Evolutionary conservation across 2,113 vertebrate species (phyloP).

Genomic region (Mesoclemmys tuberculata): DNA sequence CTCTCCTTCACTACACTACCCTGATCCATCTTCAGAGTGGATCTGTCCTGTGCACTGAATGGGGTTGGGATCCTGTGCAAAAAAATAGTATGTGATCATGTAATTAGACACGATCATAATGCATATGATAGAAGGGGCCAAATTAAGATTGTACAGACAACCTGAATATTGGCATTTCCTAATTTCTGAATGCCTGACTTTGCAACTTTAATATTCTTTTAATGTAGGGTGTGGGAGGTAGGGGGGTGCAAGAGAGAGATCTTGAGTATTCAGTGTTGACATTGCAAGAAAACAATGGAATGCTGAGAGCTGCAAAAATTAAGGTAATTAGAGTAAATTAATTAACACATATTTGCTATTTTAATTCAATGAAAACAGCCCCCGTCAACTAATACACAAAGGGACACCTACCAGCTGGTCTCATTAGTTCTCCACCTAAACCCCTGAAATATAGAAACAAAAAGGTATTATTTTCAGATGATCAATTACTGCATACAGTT

Average conservation of each 20-base stretch:
- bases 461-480: background rate
- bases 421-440: constrained; percentile 93
- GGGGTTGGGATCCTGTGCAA: background rate
- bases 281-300: background rate
- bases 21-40: background rate
- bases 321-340: background rate
- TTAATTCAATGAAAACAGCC: background rate
- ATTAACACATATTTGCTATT: background rate
- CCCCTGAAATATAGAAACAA: constrained; percentile 83
- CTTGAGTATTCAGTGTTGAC: background rate
- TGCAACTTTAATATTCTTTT: background rate
- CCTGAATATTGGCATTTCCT: background rate
- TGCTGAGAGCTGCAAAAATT: background rate
- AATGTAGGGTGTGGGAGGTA: background rate
- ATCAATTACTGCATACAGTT: background rate
- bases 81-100: background rate
- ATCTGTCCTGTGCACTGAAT: background rate
- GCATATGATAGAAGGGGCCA: background rate
- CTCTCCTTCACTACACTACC: background rate
- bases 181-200: background rate
- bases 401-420: constrained; percentile 87
- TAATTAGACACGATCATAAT: background rate
- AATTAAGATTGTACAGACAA: background rate
- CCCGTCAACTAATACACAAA: background rate
- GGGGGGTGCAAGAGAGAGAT: background rate